Evolutionary conservation across 2,888 invertebrate species (phyloP), one percentile per base, ranked within the genome.

Genomic region (Strigamia crassipes): DNA sequence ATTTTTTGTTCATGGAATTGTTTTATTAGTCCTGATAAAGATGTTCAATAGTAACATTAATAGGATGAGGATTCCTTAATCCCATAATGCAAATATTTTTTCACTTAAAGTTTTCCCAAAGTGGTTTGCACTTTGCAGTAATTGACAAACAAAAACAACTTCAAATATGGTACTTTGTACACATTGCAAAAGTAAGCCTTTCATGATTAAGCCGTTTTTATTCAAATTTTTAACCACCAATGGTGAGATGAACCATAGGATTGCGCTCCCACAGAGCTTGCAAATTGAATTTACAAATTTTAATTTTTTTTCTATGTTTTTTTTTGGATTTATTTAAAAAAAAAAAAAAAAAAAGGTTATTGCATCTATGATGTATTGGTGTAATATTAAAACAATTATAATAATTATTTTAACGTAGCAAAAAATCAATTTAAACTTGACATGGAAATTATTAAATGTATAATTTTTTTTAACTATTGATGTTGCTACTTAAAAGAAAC

Each of bases 371-470:
- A 56, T 56, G 56, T 56, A 56, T 56, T 5, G 56, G 56, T 56
- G n/a, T 56, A 56, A 56, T 18, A 18, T 56, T 73, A n/a, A 31
- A 73, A 73, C 73, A 73, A 73, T 73, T 73, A 73, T n/a, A 27
- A 73, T 27, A n/a, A 73, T 73, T 73, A 73, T 73, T 73, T 73
- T 12, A 13, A 73, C 13, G 31, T 31, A 31, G 73, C 13, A 73
- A 27, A 13, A 73, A 73, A 73, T 73, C 31, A 73, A 73, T 73
- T 73, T 73, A 10, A 73, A 31, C 73, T 66, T 73, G 73, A 73
- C 73, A 27, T 73, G 23, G 27, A 73, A 73, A 73, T 73, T 23
- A 73, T 73, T 73, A 15, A 27, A 73, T 12, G 27, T 21, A 23
- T 5, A 46, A 73, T 27, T 73, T 27, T 73, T 27, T 73, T 73